Conservation (phyloP, 1,140 invertebrate genomes). For the Drosophila tsacasi region DNA sequence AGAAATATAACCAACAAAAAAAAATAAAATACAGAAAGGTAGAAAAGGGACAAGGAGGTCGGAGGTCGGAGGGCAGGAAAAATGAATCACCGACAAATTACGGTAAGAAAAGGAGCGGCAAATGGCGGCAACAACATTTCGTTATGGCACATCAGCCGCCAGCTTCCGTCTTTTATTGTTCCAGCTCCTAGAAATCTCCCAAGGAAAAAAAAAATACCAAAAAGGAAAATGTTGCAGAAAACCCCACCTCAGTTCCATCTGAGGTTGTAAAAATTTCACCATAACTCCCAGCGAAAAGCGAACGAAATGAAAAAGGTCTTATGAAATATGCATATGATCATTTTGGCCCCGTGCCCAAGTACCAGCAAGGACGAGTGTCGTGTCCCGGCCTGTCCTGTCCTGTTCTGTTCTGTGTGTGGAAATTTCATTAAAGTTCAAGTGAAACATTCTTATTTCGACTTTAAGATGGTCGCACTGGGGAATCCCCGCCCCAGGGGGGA, state of each 20-base stretch:
- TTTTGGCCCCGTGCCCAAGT: conserved; percentile 51
- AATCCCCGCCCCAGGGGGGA: conserved; percentile 21
- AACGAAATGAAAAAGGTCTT: conserved; percentile 67
- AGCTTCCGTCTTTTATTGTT: conserved; percentile 48
- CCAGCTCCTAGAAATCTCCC: conserved; percentile 1
- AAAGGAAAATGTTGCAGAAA: not conserved
- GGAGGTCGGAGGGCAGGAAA: conserved; percentile 37
- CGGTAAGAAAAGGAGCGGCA: conserved; percentile 67
- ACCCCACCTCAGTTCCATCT: conserved; percentile 34
- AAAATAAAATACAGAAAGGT: not conserved
- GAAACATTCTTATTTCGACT: conserved; percentile 42
- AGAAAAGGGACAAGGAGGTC: not conserved
- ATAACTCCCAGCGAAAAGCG: conserved; percentile 49
- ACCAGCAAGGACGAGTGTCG: conserved; percentile 10
- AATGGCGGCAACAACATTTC: conserved; percentile 73
- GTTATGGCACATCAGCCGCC: conserved; percentile 64
- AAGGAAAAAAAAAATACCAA: not conserved
- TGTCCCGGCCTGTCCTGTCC: not conserved
- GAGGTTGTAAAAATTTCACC: conserved; percentile 71
- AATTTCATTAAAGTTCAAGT: conserved; percentile 74
- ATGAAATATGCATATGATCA: conserved; percentile 83
- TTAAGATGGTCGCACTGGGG: conserved; percentile 66
- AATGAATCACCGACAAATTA: conserved; percentile 82
- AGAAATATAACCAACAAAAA: conserved; percentile 27
- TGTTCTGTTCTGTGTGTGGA: not conserved